A percentile compares a stretch with the other conserved stretches of the same genome.
Evolutionary conservation across 2,797 vertebrate species (phyloP).

Genomic region (Alfaro cultratus): DNA sequence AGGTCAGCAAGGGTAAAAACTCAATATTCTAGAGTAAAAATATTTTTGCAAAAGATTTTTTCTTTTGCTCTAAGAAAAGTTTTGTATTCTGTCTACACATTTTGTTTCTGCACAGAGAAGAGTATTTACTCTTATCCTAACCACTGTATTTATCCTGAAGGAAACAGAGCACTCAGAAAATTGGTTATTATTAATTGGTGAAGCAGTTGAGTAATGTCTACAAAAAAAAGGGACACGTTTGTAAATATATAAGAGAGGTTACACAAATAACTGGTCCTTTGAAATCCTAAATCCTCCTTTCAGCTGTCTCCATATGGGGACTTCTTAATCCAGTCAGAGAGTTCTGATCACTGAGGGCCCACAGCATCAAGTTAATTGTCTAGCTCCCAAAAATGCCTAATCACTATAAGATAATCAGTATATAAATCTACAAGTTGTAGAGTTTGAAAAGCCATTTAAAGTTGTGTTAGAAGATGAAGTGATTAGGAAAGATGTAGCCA

Average conservation of each 20-base stretch:
- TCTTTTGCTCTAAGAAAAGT: not conserved
- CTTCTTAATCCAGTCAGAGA: slow-evolving; percentile 73
- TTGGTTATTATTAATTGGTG: not conserved
- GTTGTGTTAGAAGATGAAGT: slow-evolving; percentile 77
- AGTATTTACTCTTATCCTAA: too few species aligned
- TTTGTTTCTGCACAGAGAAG: not conserved
- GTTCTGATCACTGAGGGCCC: slow-evolving; percentile 65
- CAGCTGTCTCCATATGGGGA: slow-evolving; percentile 58
- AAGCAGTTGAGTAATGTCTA: not conserved
- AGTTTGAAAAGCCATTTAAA: slow-evolving; percentile 72
- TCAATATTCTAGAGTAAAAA: not conserved
- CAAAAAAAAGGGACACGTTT: not conserved
- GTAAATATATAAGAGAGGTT: slow-evolving; percentile 51
- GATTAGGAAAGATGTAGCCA: slow-evolving; percentile 74
- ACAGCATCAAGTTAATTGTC: slow-evolving; percentile 82
- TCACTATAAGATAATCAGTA: slow-evolving; percentile 79
- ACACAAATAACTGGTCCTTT: slow-evolving; percentile 74
- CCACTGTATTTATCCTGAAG: not conserved
- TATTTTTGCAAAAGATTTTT: not conserved
- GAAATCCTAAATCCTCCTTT: slow-evolving; percentile 71
- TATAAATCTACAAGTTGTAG: slow-evolving; percentile 58
- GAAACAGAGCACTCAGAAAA: not conserved
- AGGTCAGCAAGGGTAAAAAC: not conserved
- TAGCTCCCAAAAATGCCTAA: slow-evolving; percentile 79
- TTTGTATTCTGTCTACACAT: not conserved